Evolutionary conservation across 2,797 vertebrate genomes (phyloP).

Genomic region (Acanthis flammea): DNA sequence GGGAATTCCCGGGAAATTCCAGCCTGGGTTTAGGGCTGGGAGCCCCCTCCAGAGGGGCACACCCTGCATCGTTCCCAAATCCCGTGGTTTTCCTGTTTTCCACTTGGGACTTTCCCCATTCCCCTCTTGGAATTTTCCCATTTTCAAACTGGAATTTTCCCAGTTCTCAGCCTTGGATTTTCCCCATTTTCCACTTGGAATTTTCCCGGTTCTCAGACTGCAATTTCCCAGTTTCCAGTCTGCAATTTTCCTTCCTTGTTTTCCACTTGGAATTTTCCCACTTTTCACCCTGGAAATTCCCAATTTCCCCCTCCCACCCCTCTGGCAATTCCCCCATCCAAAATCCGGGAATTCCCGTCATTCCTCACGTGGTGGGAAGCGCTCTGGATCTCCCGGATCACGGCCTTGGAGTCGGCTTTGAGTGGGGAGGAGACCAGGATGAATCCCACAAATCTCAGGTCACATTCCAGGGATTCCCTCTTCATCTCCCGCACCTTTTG

Average conservation of each 20-base stretch:
- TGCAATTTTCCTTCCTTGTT: not conserved
- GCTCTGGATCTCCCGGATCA: slow-evolving; percentile 94
- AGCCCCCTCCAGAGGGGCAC: not conserved
- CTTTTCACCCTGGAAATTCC: not conserved
- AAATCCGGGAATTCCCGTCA: accelerated
- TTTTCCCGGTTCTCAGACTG: accelerated
- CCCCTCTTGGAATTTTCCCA: not conserved
- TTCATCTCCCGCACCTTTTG: slow-evolving; percentile 88
- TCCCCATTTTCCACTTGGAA: accelerated
- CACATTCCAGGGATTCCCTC: slow-evolving; percentile 86
- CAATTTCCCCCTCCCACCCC: not conserved
- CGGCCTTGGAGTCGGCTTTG: slow-evolving; percentile 90
- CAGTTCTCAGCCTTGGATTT: too few relatives aligned
- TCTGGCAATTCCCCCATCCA: too few relatives aligned
- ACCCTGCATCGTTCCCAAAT: not conserved
- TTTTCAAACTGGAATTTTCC: not conserved
- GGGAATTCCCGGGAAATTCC: not conserved
- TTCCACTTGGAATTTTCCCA: not conserved
- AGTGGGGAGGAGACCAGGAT: slow-evolving; percentile 96
- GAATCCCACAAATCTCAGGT: slow-evolving; percentile 90
- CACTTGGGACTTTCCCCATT: not conserved
- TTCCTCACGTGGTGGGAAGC: slow-evolving; percentile 89
- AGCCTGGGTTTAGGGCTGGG: not conserved
- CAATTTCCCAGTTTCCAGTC: too few relatives aligned
- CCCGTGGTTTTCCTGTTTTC: not conserved